Base-by-base conservation (phyloP, 2,888 invertebrate genomes). In the Carterocephalus palaemon region DNA sequence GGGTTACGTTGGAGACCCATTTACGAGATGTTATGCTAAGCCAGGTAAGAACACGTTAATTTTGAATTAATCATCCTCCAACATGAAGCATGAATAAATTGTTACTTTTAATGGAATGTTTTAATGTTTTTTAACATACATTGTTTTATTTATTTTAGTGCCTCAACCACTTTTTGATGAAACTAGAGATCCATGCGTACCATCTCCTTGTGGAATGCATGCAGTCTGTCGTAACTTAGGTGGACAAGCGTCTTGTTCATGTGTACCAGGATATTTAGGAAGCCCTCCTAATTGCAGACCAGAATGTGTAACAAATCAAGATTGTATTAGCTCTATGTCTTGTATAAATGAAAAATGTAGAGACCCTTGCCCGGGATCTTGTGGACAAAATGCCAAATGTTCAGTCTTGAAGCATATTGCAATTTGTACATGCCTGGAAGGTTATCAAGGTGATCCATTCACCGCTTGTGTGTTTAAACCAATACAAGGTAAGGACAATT, bases 341-440 rank as follows among this genome's bases (percentile, higher is more conserved):
- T 93, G 92, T 59, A 87, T 92, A 15, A 88, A 88, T 49, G 89
- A 91, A 63, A 90, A 88, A 66, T 92, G 92, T 61, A 75, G 78
- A 47, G 90, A 92, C 64, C 92, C 92, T 1, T 93, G 92, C 56
- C 89, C 89, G 23, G 92, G 92, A n/a, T 89, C 91, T 0, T 92
- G 92, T 66, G 91, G 92, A 49, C 67, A 80, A 61, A 78, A 83
- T 50, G 88, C 92, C 29, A 70, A 76, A 53, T 89, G 91, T 67
- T 74, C 72, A 31, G 90, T 91, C 9, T 80, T 90, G 33, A 90
- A 90, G 53, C 92, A 92, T 58, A 81, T 88, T 20, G 90, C 92
- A 2, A 88, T 90, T 33, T 92, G 92, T 62, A 80, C 88, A 12
- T 92, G 92, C 53, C 64, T 83, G 0, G 75, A 84, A 8, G 89